Evolutionary conservation across 2,888 invertebrate species (phyloP).

Genomic region (Thelaira solivaga): DNA sequence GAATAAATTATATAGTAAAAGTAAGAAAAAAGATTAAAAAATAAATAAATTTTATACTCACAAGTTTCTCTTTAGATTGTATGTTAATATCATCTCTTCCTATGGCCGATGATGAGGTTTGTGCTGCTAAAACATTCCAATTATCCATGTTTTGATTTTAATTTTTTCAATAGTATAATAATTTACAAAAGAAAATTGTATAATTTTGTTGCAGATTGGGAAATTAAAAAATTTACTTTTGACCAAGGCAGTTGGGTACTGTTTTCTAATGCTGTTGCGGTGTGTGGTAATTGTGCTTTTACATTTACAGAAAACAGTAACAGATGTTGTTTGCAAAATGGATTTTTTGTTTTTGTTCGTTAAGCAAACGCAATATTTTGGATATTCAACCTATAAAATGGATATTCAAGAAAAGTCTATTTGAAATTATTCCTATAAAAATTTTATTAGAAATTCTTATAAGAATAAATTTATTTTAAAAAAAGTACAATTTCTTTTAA

Average conservation of each 20-base stretch:
- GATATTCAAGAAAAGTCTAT: conserved; percentile 49
- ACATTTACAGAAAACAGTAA: conserved; percentile 24
- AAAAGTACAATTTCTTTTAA: conserved; percentile 27
- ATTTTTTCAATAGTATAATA: conserved; percentile 24
- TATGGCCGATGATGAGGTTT: conserved; percentile 80
- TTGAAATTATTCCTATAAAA: conserved; percentile 47
- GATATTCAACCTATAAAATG: conserved; percentile 46
- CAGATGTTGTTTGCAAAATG: conserved; percentile 24
- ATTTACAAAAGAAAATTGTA: conserved; percentile 39
- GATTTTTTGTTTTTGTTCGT: conserved; percentile 12
- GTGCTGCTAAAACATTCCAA: conserved; percentile 84
- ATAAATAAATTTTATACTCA: conserved; percentile 66
- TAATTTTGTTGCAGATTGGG: conserved; percentile 1
- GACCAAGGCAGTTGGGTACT: conserved; percentile 39
- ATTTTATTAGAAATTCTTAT: conserved; percentile 41
- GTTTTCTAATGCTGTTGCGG: conserved; percentile 22
- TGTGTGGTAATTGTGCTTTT: conserved; percentile 20
- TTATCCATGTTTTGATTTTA: conserved; percentile 80
- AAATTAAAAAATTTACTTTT: not conserved
- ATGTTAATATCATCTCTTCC: conserved; percentile 81
- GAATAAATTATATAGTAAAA: conserved; percentile 28
- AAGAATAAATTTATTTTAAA: conserved; percentile 31
- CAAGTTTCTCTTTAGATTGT: conserved; percentile 72
- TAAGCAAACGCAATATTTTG: conserved; percentile 22
- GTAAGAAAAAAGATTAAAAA: not conserved